These are phyloP conservation scores for Diadegma fenestrale DNA, from an alignment of 2,888 invertebrate species.

Conservation along the genomic window DNA sequence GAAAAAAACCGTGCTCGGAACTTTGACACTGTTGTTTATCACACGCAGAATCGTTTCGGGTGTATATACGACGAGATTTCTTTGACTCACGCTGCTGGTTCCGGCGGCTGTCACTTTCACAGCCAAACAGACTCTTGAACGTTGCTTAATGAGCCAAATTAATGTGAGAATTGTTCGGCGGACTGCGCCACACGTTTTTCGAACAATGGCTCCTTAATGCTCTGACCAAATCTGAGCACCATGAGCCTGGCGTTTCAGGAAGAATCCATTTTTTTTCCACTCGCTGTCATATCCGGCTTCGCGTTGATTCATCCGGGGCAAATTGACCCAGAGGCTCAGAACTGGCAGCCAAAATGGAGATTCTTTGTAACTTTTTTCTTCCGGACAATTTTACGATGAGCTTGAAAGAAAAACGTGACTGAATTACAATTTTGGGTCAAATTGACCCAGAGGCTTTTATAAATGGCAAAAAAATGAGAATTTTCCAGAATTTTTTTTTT, in stretches of 20 bases:
- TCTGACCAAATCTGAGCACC: neutral
- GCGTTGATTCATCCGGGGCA: neutral
- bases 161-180: neutral
- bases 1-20: constrained; percentile 9
- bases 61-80: neutral
- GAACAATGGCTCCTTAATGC: neutral
- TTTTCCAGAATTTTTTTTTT: too few species aligned
- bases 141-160: constrained; percentile 5
- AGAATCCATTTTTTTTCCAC: neutral
- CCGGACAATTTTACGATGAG: too few species aligned
- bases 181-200: neutral
- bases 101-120: constrained; percentile 46
- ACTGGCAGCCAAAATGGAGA: too few species aligned
- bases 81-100: constrained; percentile 7
- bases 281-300: neutral
- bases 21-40: constrained; percentile 17
- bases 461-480: too few species aligned
- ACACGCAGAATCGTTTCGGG: neutral
- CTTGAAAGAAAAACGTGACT: too few species aligned
- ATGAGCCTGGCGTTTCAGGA: neutral
- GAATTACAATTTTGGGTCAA: too few species aligned
- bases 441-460: too few species aligned
- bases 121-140: neutral
- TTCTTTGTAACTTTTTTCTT: too few species aligned
- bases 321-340: too few species aligned